Evolutionary conservation across 2,888 invertebrate genomes (phyloP), one percentile per base, ranked within the genome.

Genomic region (Zonitis immaculata): DNA sequence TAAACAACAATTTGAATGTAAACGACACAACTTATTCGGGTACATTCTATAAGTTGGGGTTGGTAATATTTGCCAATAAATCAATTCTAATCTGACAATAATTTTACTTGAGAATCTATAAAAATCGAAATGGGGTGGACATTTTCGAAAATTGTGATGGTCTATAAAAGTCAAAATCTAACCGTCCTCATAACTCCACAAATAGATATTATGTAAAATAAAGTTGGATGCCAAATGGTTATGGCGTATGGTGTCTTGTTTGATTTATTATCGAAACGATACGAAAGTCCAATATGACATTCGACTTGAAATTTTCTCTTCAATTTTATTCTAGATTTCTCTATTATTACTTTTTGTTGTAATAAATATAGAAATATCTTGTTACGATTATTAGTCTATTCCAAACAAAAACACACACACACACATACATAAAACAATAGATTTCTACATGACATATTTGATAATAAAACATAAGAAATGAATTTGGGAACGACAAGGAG

Each of bases 201-300:
- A 54, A 54, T 47, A 54, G 50, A 50, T 47, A 54, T 54, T 54
- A 50, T 54, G 54, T 49, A 50, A 54, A 54, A 47, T 54, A 54
- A 54, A n/a, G 50, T 47, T 47, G 42, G 44, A 50, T 54, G 50
- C 54, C 54, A 54, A 54, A 54, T 54, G 47, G 54, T 50, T 54
- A 50, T 46, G 50, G 44, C 45, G 48, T 45, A 48, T 52, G 49
- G 49, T 42, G 45, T 11, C 32, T n/a, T 16, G 25, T 25, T 47
- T 54, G 54, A 54, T 54, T 54, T 54, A 54, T 50, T 14, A 47
- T 47, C 46, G 18, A 44, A 14, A 39, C 50, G 47, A 54, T 54
- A 14, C 6, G 6, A 25, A 7, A 43, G 47, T n/a, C 49, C 53
- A 53, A 49, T 53, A 53, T 42, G 49, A 49, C 53, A 49, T 53